Percentiles rank a stretch among this genome's conserved stretches.
Conservation (phyloP, 2,888 invertebrate genomes). For the Limnephilus marmoratus region DNA sequence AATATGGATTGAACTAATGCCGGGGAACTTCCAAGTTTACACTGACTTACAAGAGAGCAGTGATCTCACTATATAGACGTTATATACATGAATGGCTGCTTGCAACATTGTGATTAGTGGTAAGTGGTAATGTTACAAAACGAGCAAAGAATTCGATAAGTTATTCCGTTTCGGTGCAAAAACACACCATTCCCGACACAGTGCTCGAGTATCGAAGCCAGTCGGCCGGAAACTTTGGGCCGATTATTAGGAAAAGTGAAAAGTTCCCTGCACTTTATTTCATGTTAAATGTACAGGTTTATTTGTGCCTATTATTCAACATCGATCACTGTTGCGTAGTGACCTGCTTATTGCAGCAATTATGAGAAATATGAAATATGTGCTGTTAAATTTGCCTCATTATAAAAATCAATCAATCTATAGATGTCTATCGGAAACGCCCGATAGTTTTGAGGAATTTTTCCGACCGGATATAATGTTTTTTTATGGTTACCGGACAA, state of each 20-base stretch:
- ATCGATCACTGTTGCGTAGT: conserved; percentile 29
- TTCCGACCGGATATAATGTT: not conserved
- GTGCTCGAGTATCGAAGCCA: conserved; percentile 22
- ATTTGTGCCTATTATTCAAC: conserved; percentile 30
- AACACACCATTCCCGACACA: conserved; percentile 45
- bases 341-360: conserved; percentile 1
- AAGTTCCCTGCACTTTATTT: conserved; percentile 49
- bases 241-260: conserved; percentile 57
- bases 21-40: conserved; percentile 49
- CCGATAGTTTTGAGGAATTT: not conserved
- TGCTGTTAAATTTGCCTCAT: not conserved
- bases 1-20: conserved; percentile 23
- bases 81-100: conserved; percentile 60
- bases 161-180: conserved; percentile 55
- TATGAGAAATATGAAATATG: conserved; percentile 28
- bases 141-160: conserved; percentile 49
- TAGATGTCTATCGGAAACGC: not conserved
- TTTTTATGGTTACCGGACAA: too few species aligned
- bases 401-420: conserved; percentile 3
- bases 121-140: conserved; percentile 49
- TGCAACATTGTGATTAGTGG: conserved; percentile 52
- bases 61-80: conserved; percentile 54
- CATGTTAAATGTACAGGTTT: conserved; percentile 30
- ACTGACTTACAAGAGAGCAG: conserved; percentile 51
- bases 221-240: conserved; percentile 63